Evolutionary conservation across 2,113 vertebrate genomes (phyloP).

Genomic region (Ciconia maguari): DNA sequence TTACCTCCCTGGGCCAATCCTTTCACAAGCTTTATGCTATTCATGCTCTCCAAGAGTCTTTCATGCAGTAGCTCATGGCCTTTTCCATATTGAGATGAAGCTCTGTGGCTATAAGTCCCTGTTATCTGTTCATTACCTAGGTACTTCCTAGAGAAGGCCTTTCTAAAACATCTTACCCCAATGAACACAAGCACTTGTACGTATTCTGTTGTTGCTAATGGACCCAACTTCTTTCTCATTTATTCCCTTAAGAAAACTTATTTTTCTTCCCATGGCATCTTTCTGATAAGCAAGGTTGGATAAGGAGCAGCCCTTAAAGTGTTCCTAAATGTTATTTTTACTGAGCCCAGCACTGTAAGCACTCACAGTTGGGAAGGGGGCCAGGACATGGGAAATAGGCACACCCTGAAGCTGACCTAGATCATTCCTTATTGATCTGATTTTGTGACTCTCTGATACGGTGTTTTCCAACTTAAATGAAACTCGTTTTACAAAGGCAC

Average conservation of each 20-base stretch:
- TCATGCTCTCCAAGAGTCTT: not conserved
- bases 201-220: not conserved
- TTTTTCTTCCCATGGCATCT: not conserved
- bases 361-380: not conserved
- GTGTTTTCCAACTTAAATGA: not conserved
- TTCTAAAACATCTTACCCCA: not conserved
- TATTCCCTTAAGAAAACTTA: not conserved
- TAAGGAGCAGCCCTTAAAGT: not conserved
- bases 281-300: not conserved
- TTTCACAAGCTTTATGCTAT: not conserved
- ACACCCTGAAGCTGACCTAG: not conserved
- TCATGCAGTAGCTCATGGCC: not conserved
- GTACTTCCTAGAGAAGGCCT: not conserved
- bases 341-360: not conserved
- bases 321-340: not conserved
- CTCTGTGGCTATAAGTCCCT: not conserved
- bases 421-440: not conserved
- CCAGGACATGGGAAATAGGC: not conserved
- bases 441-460: not conserved
- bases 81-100: not conserved
- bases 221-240: not conserved
- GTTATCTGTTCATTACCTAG: not conserved
- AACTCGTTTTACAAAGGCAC: not conserved
- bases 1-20: not conserved
- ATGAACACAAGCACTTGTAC: not conserved